Evolutionary conservation across 53 echinoderm and acorn worm genomes (phyloP).

Genomic region (Crossaster papposus): DNA sequence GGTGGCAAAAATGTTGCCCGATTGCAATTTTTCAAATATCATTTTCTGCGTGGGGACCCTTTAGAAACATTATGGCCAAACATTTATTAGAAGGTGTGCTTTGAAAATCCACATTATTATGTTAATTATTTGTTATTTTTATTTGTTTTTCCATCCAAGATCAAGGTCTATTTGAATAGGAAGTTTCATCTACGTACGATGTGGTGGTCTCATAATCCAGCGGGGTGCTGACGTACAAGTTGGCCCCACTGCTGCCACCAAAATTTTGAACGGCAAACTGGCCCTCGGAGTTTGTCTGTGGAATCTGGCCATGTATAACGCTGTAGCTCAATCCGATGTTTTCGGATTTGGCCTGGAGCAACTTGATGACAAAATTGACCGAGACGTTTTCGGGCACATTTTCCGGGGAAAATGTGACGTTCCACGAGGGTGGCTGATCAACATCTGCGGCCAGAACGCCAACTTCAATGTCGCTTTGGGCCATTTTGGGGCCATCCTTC

Average conservation of each 20-base stretch:
- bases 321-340: constrained; percentile 53
- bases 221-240: constrained; percentile 38
- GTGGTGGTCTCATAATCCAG: constrained; percentile 84
- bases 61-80: no score
- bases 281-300: constrained; percentile 77
- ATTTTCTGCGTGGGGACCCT: no score
- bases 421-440: constrained; percentile 28
- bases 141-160: no score
- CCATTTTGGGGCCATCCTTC: not conserved
- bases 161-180: no score
- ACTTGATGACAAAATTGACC: not conserved
- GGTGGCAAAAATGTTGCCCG: no score
- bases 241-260: not conserved
- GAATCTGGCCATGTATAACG: constrained; percentile 72
- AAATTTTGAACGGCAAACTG: constrained; percentile 61
- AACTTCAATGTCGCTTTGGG: not conserved
- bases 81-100: no score
- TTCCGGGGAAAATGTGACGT: not conserved
- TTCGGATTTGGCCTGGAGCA: not conserved
- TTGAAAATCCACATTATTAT: no score
- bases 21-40: no score
- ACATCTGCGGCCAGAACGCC: not conserved
- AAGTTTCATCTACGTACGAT: not conserved
- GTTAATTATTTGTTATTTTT: no score
- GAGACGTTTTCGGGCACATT: constrained; percentile 55